Evolutionary conservation across 30 jellyfish, hydroid and myxozoan genomes (phyloP), one percentile per base, ranked within the genome.

Genomic region (Hydractinia echinata): DNA sequence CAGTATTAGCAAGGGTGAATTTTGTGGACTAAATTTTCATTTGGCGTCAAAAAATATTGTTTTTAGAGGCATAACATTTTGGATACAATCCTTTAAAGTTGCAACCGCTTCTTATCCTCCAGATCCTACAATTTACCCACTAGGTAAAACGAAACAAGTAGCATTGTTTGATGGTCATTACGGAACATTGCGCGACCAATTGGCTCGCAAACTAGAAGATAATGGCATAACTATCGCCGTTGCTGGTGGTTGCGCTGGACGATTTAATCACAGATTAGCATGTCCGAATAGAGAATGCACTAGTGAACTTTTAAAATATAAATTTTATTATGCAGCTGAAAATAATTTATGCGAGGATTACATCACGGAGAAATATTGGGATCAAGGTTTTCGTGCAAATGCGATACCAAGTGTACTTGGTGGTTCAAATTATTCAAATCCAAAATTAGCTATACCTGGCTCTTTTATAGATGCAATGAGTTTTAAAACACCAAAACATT

Each of bases 381-480:
- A 67, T 55, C 81, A 68, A 50, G 89, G 82, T 19, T 78, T 84
- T 30, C 53, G 68, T 53, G n/a, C 39, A 15, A 30, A 71, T 71
- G 88, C 78, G 69, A 87, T 89, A 11, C 97, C 97, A 20, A 82
- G 84, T 81, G 95, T 89, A 13, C 77, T 89, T 30, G 97, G 97
- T 15, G 97, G 89, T 4, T 88, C 89, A 20, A 79, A 83, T 6
- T 89, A 89, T 82, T 53, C 44, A 3, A 73, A 77, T 56, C 88
- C 87, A 14, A 67, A 55, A 70, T 58, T 83, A n/a, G 97, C 88
- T 15, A 89, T 89, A 8, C 97, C 97, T 10, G 97, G 97, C 51
- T 84, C 95, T 4, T 89, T 64, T 55, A 89, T 89, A 48, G 82
- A 89, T 77, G 95, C 80, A 7, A 79, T 69, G 5, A 85, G 77